These are phyloP conservation scores for Symphodus melops DNA, from an alignment of 2,113 vertebrate species.

Conservation along the genomic window DNA sequence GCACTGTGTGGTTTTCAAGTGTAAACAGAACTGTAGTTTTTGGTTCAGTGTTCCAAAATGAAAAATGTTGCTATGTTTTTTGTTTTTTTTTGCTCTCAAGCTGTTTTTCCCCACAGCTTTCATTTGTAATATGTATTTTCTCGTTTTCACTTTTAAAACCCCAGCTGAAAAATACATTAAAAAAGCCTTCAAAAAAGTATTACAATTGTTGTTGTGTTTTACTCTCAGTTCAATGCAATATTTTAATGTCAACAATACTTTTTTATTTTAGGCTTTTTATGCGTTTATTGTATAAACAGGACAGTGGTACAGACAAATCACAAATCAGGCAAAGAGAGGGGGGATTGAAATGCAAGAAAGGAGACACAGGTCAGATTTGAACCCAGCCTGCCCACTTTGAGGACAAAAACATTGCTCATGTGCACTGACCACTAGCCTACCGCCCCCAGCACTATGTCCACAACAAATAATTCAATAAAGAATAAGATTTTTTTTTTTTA, in stretches of 20 bases:
- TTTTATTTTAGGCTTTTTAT: no score
- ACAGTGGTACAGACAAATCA: no score
- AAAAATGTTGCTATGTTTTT: not conserved
- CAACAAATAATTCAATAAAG: no score
- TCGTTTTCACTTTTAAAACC: conserved; percentile 37
- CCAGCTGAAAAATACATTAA: conserved; percentile 39
- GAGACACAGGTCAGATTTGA: no score
- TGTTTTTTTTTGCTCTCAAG: not conserved
- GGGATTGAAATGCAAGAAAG: no score
- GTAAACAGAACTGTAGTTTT: not conserved
- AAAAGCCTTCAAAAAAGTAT: not conserved
- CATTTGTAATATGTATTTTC: not conserved
- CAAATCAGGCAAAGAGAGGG: no score
- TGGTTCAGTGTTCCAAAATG: not conserved
- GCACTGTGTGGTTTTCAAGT: conserved; percentile 28
- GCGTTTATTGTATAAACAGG: no score
- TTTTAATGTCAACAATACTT: no score
- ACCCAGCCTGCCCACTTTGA: no score
- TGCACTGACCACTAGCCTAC: no score
- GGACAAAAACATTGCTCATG: no score
- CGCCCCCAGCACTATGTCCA: no score
- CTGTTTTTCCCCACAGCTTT: not conserved
- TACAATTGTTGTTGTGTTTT: not conserved
- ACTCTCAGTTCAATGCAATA: not conserved
- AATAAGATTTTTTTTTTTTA: not conserved